These are phyloP conservation scores for Equus przewalskii DNA, from an alignment of 2,113 vertebrate genomes.

Conservation along the genomic window DNA sequence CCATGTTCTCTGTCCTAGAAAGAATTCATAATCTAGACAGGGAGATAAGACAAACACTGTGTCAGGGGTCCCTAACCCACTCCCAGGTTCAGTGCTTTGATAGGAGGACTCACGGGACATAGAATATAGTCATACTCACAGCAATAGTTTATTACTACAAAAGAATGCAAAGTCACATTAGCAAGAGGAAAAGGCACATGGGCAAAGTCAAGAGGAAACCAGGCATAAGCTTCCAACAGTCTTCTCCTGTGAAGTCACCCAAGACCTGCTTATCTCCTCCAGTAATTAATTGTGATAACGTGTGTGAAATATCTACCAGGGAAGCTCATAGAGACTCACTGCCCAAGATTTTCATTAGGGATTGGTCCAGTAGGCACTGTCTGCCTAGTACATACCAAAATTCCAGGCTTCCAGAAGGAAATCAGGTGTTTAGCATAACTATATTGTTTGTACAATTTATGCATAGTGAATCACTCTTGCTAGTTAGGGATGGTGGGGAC, in stretches of 20 bases:
- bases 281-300: neutral
- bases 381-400: neutral
- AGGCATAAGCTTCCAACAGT: neutral
- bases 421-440: neutral
- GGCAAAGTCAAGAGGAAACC: neutral
- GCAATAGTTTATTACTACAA: neutral
- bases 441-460: neutral
- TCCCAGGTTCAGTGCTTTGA: neutral
- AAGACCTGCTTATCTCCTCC: neutral
- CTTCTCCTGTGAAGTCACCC: neutral
- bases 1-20: neutral
- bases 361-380: neutral
- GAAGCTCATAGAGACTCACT: neutral
- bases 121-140: neutral
- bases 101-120: neutral
- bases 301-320: neutral
- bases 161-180: neutral
- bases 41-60: neutral
- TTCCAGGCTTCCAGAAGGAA: neutral
- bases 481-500: neutral
- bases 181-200: neutral
- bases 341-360: neutral
- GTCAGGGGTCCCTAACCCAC: neutral
- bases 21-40: neutral
- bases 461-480: neutral